Base-by-base conservation (phyloP, 2,797 vertebrate genomes). In the Phaenicophaeus curvirostris region DNA sequence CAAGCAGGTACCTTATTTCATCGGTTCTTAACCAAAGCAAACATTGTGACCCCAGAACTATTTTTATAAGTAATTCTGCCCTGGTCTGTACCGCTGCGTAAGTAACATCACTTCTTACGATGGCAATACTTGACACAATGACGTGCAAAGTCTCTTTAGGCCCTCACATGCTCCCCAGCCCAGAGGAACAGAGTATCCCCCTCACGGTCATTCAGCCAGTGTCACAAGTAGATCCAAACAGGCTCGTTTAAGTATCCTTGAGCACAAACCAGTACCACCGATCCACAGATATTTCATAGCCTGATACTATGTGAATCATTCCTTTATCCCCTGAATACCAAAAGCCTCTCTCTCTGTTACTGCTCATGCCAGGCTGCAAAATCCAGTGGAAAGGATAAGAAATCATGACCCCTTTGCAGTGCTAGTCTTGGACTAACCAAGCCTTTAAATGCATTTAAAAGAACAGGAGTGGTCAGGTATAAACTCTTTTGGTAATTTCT, bases 11-110 rank as follows among this genome's bases (percentile, higher is more conserved):
- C 8, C 13, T 84, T 35, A 78, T 24, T 74, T 55, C 11, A 69
- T 21, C 41, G 75, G 30, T 62, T 91, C 69, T 93, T 90, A 62
- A 61, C 12, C 21, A 89, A 83, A 74, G 46, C 24, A 69, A 87
- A 51, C 20, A 73, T 41, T 76, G 30, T 78, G 73, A 41, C 15
- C 31, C 37, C 27, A 74, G 35, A 81, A 65, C 21, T 75, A 72
- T 3, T 55, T 87, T 59, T 15, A 1, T 21, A 78, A 85, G 30
- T 39, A 81, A 71, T 76, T 76, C 33, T 84, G 31, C 53, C 23
- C 13, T 44, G 55, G 58, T 12, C 33, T 25, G 31, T 65, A 55
- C 25, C 6, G 3, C 66, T 30, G 3, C 31, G 35, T 46, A 76
- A 44, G 58, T 33, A 86, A 31, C 17, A 62, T 14, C 33, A 20